Evolutionary conservation across 1,140 invertebrate species (phyloP).

Genomic region (Protaetia brevitarsis): DNA sequence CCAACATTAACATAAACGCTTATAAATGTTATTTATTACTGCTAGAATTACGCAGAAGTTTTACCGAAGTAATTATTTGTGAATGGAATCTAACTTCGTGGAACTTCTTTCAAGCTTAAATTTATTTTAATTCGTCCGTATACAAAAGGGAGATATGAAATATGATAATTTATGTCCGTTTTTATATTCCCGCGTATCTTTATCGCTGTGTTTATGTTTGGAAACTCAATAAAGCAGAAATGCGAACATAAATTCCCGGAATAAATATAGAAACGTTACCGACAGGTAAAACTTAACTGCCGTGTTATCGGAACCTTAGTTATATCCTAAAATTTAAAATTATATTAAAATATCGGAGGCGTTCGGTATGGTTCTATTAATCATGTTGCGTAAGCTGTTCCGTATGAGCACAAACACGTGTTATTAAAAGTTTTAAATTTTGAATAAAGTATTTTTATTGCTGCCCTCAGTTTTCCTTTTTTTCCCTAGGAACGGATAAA

Average conservation of each 20-base stretch:
- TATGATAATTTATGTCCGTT: constrained; percentile 7
- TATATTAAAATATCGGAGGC: not conserved
- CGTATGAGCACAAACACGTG: not conserved
- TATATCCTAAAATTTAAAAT: not conserved
- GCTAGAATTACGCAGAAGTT: not conserved
- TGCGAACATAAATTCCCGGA: not conserved
- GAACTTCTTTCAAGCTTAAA: not conserved
- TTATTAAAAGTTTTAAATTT: not conserved
- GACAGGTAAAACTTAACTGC: not conserved
- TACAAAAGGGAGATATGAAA: constrained; percentile 6
- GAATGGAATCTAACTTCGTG: constrained; percentile 9
- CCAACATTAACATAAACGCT: constrained; percentile 3
- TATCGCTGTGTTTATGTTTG: constrained; percentile 12
- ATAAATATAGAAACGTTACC: constrained; percentile 2
- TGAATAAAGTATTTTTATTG: constrained; percentile 14
- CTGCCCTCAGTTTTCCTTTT: not conserved
- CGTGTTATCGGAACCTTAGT: not conserved
- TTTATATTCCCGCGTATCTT: constrained; percentile 4
- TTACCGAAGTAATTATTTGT: constrained; percentile 8
- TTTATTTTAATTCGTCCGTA: constrained; percentile 10
- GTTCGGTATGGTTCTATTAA: not conserved
- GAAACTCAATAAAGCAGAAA: constrained; percentile 10
- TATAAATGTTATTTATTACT: constrained; percentile 12
- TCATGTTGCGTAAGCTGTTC: not conserved
- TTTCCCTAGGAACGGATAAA: not conserved